Conservation (phyloP, 2,113 vertebrate species). For the Empidonax alnorum region DNA sequence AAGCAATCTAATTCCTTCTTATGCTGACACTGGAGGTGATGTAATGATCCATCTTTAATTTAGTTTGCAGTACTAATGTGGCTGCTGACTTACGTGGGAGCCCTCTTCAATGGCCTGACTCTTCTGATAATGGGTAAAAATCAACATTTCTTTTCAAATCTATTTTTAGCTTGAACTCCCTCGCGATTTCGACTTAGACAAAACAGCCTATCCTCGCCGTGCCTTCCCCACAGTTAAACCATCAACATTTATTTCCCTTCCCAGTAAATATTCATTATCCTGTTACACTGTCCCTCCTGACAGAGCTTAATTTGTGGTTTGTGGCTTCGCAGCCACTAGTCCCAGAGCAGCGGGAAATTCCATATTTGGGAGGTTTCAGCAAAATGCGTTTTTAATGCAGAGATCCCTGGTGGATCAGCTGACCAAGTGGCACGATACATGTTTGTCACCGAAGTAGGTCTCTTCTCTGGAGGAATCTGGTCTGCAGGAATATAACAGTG, state of each 20-base stretch:
- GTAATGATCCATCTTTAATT: slow-evolving; percentile 57
- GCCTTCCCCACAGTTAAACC: neutral
- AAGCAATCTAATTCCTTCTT: neutral
- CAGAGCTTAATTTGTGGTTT: neutral
- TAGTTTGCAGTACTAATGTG: slow-evolving; percentile 99
- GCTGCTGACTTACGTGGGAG: slow-evolving; percentile 97
- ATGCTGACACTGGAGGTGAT: neutral
- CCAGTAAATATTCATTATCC: neutral
- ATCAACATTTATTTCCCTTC: neutral
- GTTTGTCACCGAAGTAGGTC: slow-evolving; percentile 23
- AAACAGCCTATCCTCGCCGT: neutral
- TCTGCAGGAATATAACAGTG: slow-evolving; percentile 43
- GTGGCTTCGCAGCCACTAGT: neutral
- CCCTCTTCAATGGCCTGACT: slow-evolving; percentile 98
- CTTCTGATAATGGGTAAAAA: slow-evolving; percentile 95
- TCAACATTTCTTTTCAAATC: slow-evolving; percentile 4
- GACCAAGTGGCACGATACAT: neutral
- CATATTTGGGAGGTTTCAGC: slow-evolving; percentile 12
- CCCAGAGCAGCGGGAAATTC: neutral
- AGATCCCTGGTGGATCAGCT: slow-evolving; percentile 35
- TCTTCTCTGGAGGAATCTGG: slow-evolving; percentile 10
- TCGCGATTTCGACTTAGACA: neutral
- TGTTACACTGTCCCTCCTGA: neutral
- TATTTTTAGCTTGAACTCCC: neutral
- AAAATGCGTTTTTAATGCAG: neutral